Evolutionary conservation across 2,113 vertebrate species (phyloP).

Genomic region (Arothron firmamentum): DNA sequence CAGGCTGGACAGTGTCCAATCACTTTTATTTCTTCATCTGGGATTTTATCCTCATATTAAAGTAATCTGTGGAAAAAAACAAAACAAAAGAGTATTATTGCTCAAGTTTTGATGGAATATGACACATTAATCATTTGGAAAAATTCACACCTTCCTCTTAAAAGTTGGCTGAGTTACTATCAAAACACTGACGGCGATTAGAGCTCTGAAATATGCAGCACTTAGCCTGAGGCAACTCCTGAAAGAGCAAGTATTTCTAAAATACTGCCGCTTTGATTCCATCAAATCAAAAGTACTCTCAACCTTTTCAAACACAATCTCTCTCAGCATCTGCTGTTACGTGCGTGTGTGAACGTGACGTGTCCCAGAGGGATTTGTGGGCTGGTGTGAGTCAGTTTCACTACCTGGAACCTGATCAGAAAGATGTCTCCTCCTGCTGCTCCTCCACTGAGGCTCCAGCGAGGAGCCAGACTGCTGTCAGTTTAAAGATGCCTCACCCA

Average conservation of each 20-base stretch:
- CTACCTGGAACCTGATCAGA: slow-evolving; percentile 19
- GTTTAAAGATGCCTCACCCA: slow-evolving; percentile 25
- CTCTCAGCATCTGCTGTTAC: not conserved
- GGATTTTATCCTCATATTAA: slow-evolving; percentile 19
- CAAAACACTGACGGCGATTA: slow-evolving; percentile 47
- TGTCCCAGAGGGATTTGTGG: slow-evolving; percentile 19
- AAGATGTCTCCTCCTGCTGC: slow-evolving; percentile 6
- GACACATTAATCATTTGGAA: slow-evolving; percentile 48
- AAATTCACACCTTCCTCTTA: slow-evolving; percentile 39
- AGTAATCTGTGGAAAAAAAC: slow-evolving; percentile 25
- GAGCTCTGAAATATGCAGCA: slow-evolving; percentile 17
- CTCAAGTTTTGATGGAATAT: slow-evolving; percentile 31
- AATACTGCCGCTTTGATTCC: slow-evolving; percentile 4
- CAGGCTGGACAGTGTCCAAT: slow-evolving; percentile 27
- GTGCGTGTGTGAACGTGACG: slow-evolving; percentile 12
- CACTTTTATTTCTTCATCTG: slow-evolving; percentile 43
- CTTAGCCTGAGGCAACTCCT: slow-evolving; percentile 4
- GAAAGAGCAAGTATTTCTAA: not conserved
- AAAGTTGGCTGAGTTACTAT: slow-evolving; percentile 44
- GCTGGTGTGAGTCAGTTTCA: slow-evolving; percentile 28
- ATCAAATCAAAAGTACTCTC: not conserved
- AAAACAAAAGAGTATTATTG: slow-evolving; percentile 5
- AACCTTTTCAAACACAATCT: no score
- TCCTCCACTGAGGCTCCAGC: slow-evolving; percentile 28
- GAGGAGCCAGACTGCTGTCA: slow-evolving; percentile 30